A percentile compares a stretch with the other conserved stretches of the same genome.
Conservation (phyloP, 2,888 invertebrate species). For the Acronicta leporina region DNA sequence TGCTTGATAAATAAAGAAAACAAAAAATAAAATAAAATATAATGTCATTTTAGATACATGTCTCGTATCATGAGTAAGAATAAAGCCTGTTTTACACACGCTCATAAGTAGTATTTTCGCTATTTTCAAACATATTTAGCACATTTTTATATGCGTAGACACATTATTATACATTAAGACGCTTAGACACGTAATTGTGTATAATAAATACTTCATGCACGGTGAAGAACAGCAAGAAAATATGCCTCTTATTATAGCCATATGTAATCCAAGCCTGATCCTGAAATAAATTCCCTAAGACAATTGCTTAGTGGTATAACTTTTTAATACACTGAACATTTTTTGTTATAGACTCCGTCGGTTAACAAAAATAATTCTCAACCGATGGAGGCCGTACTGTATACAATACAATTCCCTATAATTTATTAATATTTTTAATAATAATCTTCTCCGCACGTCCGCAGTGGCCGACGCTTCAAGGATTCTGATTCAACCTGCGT, state of each 20-base stretch:
- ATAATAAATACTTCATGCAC: background rate
- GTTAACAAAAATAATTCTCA: conserved; percentile 32
- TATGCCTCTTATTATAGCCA: background rate
- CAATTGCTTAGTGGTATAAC: conserved; percentile 23
- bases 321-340: conserved; percentile 59
- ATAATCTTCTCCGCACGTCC: conserved; percentile 45
- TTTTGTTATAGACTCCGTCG: conserved; percentile 32
- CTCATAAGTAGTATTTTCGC: background rate
- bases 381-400: conserved; percentile 49
- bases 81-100: conserved; percentile 5
- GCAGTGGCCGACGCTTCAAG: conserved; percentile 66
- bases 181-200: no score
- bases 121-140: background rate
- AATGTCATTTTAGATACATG: conserved; percentile 41
- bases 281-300: conserved; percentile 14
- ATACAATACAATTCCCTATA: conserved; percentile 61
- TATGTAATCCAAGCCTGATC: background rate
- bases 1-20: conserved; percentile 33
- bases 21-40: conserved; percentile 37
- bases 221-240: background rate
- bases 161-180: no score
- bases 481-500: conserved; percentile 88
- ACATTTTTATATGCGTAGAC: background rate
- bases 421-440: conserved; percentile 55
- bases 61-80: conserved; percentile 35